Base-by-base conservation (phyloP, 2,113 vertebrate species). In the Nycticorax nycticorax region DNA sequence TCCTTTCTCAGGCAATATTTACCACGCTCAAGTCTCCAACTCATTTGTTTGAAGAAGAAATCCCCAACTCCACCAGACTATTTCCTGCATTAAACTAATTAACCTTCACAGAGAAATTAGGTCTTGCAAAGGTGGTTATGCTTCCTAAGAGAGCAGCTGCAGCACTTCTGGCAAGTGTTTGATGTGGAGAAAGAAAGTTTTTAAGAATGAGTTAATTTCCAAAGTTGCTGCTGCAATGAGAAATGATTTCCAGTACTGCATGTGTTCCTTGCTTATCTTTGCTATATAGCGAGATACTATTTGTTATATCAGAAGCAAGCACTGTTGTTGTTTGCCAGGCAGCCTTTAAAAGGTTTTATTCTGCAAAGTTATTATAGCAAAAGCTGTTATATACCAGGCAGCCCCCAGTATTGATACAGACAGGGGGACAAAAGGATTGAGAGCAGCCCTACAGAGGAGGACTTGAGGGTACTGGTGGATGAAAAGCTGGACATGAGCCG, bases 61-160 rank as follows among this genome's bases (percentile, higher is more conserved):
- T 89, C 41, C 66, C 45, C 20, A 76, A 55, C 50, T 89, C 50
- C 32, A 26, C 16, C 30, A 62, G 35, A 33, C 62, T 69, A 20
- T 92, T 94, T 96, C 86, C 87, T 91, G 57, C 26, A 28, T 92
- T 94, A 89, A 88, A 66, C 63, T 91, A 88, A 95, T 94, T 94
- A 91, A 96, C 81, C 71, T 91, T 85, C 59, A 57, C 26, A 52
- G 23, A 89, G 84, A 92, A 95, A 91, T 79, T 56, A 68, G 22
- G 45, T 92, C 91, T 87, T 87, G 50, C 62, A 89, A 53, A 73
- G 83, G 33, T 92, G 63, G 47, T 77, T 95, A 35, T 87, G n/a
- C 69, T 75, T 95, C 77, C 62, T 91, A 57, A 87, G 71, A 88
- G 50, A 88, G 55, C 28, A 92, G 47, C 63, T 2, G 0, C 67